Base-by-base conservation (phyloP, 2,113 vertebrate species). In the Calyptomena viridis region DNA sequence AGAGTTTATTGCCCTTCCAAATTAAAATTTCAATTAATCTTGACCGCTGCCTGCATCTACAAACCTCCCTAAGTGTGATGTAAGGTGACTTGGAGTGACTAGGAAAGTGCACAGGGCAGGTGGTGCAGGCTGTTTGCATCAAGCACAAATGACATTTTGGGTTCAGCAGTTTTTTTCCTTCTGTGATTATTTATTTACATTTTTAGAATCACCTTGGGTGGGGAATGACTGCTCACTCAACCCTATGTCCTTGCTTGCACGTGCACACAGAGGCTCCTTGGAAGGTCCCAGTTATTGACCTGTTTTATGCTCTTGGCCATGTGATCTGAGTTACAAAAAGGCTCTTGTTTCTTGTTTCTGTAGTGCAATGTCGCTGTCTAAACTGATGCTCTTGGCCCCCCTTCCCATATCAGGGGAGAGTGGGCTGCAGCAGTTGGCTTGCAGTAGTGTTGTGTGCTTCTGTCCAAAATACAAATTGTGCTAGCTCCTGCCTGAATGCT, bases 1-100 rank as follows among this genome's bases (percentile, higher is more conserved):
- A 27, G 47, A 63, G 74, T 74, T 93, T 46, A 49, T 28, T 2
- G 0, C 25, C 35, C 46, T 92, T 67, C 62, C 56, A 59, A 40
- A 73, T 76, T 73, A 76, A 95, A 92, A 85, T 67, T 17, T 56
- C 73, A 58, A 4, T 62, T 68, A 47, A 58, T 71, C 28, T 28
- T 0, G 4, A n/a, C 42, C 25, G 30, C 60, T 1, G 7, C 64
- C 47, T 72, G 25, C 2, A 5, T 24, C 37, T 40, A 14, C 49
- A 67, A 84, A 55, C 0, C 0, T 75, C n/a, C 2, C 0, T 33
- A 60, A 40, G 76, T 11, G 25, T 60, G 58, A 39, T 19, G 14
- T 64, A 37, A 78, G 20, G n/a, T 55, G 64, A 42, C 21, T 30
- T 5, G 1, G 16, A 25, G n/a, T 68, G 67, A 44, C 50, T 71